Evolutionary conservation across 2,797 vertebrate genomes (phyloP).

Genomic region (Mus spretus): DNA sequence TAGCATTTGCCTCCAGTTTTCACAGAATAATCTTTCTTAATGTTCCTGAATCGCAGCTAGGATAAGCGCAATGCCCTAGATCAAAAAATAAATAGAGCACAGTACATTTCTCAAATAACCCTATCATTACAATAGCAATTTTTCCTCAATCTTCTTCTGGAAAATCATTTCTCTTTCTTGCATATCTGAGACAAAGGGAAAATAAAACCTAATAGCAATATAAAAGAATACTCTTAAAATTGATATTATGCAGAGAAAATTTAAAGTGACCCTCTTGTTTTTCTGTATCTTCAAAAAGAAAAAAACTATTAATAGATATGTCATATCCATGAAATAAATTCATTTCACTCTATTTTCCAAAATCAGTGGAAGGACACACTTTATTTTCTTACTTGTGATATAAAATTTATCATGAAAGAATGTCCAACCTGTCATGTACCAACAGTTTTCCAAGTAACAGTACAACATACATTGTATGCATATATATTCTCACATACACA

Average conservation of each 20-base stretch:
- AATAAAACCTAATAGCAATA: slow-evolving; percentile 51
- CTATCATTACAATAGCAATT: slow-evolving; percentile 58
- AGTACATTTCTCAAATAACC: slow-evolving; percentile 65
- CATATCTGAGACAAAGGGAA: slow-evolving; percentile 28
- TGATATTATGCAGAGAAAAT: not conserved
- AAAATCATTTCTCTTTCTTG: slow-evolving; percentile 59
- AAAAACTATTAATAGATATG: not conserved
- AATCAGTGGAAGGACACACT: not conserved
- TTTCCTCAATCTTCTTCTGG: slow-evolving; percentile 49
- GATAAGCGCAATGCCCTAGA: slow-evolving; percentile 35
- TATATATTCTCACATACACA: not conserved
- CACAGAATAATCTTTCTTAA: slow-evolving; percentile 51
- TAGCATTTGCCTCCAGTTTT: slow-evolving; percentile 56
- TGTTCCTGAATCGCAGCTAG: slow-evolving; percentile 17
- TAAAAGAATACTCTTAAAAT: slow-evolving; percentile 28
- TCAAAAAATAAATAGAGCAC: slow-evolving; percentile 67
- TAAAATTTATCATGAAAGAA: slow-evolving; percentile 16
- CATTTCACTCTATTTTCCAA: not conserved
- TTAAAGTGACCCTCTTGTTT: not conserved
- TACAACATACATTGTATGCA: not conserved
- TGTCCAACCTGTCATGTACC: not conserved
- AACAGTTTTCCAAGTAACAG: not conserved
- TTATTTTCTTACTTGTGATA: not conserved
- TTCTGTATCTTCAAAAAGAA: slow-evolving; percentile 7
- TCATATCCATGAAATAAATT: not conserved